Base-by-base conservation (phyloP, 2,797 vertebrate genomes). In the Enteromius anoplus region DNA sequence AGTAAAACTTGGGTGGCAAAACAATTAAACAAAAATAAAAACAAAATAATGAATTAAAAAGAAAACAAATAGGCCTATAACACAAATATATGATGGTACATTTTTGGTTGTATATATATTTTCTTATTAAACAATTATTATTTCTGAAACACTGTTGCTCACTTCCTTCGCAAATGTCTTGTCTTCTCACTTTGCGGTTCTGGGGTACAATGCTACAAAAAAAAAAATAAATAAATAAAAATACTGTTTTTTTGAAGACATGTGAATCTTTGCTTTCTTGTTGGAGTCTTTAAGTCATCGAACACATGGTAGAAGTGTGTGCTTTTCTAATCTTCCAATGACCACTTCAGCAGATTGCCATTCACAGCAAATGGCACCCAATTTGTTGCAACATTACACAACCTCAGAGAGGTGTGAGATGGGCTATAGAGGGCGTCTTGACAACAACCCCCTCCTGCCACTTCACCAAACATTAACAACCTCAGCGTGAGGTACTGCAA, bases 21-120 rank as follows among this genome's bases (percentile, higher is more conserved):
- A 77, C 80, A 85, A 75, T 23, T 26, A 26, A 26, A 26, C 26
- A 26, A 3, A 89, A 89, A 89, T 78, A 12, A 49, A 29, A 79
- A 51, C 49, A 55, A 55, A 32, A 1, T 55, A 58, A 58, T n/a
- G 1, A 90, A 89, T 93, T 26, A 26, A 92, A 91, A 91, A 3
- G 3, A 91, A 91, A 42, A 45, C 42, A 60, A 26, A 60, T 6
- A 23, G 19, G 0, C 1, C 1, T n/a, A 69, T 42, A 69, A 42
- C 45, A 26, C 2, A 47, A 21, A 64, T 15, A 72, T 21, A 11
- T 12, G 4, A 49, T 32, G 17, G 2, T 49, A 3, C 11, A 32
- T 49, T 0, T 32, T 21, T 71, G 5, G 37, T 19, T 49, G 23
- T 7, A 19, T 8, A 23, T 47, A 45, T 42, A 45, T 62, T 12